Evolutionary conservation across 2,888 invertebrate genomes (phyloP).

Genomic region (Pollenia griseotomentosa): DNA sequence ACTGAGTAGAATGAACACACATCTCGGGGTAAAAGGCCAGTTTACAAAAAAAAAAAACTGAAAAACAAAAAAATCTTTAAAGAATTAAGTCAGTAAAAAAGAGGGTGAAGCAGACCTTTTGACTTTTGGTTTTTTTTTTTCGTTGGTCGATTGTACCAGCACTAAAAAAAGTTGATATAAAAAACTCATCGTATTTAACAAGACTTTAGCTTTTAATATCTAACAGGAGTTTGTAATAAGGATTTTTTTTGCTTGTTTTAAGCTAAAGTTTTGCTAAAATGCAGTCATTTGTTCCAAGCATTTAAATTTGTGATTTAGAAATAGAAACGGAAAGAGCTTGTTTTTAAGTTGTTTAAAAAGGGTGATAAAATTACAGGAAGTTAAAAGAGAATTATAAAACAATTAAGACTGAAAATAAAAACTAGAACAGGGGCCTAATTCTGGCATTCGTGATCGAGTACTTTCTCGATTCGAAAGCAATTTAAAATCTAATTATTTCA

Average conservation of each 20-base stretch:
- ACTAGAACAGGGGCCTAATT: no score
- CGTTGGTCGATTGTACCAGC: background rate
- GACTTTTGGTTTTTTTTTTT: constrained; percentile 45
- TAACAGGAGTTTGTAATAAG: constrained; percentile 1
- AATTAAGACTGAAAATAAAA: background rate
- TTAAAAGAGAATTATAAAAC: background rate
- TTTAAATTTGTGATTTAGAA: background rate
- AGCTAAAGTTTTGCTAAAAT: background rate
- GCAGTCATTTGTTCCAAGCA: constrained; percentile 35
- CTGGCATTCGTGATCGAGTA: no score
- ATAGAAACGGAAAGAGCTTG: constrained; percentile 1
- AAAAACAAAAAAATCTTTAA: background rate
- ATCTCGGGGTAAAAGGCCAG: background rate
- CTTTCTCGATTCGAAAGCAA: no score
- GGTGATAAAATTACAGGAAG: constrained; percentile 6
- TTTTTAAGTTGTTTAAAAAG: constrained; percentile 3
- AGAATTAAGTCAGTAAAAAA: constrained; percentile 7
- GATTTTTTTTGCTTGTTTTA: background rate
- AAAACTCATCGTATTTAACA: constrained; percentile 40
- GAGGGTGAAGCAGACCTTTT: constrained; percentile 59
- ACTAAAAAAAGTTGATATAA: background rate
- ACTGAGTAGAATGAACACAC: background rate
- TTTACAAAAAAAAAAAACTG: background rate
- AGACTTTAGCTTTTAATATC: constrained; percentile 27
- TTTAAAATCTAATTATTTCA: no score